Conservation (phyloP, 2,888 invertebrate species). For the Cybosia mesomella region DNA sequence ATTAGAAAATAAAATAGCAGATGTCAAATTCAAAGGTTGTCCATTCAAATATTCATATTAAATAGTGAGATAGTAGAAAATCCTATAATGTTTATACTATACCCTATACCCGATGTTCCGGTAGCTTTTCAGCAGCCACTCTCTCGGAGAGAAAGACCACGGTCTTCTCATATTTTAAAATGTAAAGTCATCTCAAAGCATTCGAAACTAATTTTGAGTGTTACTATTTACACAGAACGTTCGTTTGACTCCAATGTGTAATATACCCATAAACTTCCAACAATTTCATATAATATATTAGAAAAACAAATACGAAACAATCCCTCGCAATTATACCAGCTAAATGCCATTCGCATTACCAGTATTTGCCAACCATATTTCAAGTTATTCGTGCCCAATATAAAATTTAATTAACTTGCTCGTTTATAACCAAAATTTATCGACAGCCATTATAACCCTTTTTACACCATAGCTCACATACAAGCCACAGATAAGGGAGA, state of each 20-base stretch:
- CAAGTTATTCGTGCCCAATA: conserved; percentile 14
- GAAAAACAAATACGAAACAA: conserved; percentile 8
- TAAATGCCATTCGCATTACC: background rate
- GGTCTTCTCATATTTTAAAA: too few species aligned
- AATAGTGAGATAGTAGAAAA: too few species aligned
- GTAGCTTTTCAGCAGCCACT: too few species aligned
- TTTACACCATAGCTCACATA: conserved; percentile 45
- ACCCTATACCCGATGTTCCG: too few species aligned
- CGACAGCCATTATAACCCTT: conserved; percentile 29
- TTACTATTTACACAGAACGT: background rate
- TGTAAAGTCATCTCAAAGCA: background rate
- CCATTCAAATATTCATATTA: too few species aligned
- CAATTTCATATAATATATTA: background rate
- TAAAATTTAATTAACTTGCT: conserved; percentile 29
- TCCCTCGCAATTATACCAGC: conserved; percentile 5
- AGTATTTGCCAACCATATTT: conserved; percentile 13
- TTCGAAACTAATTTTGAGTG: too few species aligned
- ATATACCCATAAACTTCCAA: background rate
- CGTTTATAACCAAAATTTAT: conserved; percentile 25
- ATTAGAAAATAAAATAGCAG: too few species aligned
- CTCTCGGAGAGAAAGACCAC: too few species aligned
- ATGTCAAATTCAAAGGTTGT: too few species aligned
- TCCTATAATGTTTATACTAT: too few species aligned
- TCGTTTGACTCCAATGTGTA: background rate
- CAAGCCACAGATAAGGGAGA: conserved; percentile 39